Conservation (phyloP, 2,797 vertebrate genomes). For the Alca torda region DNA sequence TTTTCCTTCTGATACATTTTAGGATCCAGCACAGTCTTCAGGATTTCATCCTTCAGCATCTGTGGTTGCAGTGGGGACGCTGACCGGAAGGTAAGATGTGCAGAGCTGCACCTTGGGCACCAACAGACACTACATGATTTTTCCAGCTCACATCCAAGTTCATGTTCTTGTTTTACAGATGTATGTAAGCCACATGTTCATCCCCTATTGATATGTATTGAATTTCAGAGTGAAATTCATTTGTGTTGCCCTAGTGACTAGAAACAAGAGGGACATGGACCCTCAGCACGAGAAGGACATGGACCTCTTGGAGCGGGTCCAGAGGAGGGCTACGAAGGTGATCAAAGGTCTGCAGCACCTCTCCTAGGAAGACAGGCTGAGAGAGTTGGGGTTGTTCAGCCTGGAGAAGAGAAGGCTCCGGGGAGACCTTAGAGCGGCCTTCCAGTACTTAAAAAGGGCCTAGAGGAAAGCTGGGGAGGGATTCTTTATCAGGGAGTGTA, state of each 20-base stretch:
- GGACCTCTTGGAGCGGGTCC: too few relatives aligned
- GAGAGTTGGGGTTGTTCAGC: too few relatives aligned
- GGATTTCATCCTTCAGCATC: constrained; percentile 94
- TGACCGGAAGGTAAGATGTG: constrained; percentile 89
- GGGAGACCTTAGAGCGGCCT: too few relatives aligned
- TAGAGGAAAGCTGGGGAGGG: too few relatives aligned
- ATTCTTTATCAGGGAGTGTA: too few relatives aligned
- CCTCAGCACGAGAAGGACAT: too few relatives aligned
- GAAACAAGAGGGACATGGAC: neutral
- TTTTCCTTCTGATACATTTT: constrained; percentile 63
- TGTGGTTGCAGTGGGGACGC: constrained; percentile 93
- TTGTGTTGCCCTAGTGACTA: neutral
- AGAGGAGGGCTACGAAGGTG: too few relatives aligned
- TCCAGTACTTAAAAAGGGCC: too few relatives aligned
- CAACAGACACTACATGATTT: neutral
- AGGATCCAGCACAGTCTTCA: constrained; percentile 95
- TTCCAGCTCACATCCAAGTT: neutral
- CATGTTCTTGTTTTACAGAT: neutral
- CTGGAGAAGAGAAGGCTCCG: too few relatives aligned
- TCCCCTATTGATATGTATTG: neutral
- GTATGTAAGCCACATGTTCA: neutral
- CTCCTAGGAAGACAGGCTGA: too few relatives aligned
- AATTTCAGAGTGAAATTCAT: neutral
- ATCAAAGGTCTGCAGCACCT: too few relatives aligned
- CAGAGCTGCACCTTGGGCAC: neutral